phyloP scores from a whole-genome alignment of 2,888 invertebrate genomes.

The Clitarchus hookeri region DNA sequence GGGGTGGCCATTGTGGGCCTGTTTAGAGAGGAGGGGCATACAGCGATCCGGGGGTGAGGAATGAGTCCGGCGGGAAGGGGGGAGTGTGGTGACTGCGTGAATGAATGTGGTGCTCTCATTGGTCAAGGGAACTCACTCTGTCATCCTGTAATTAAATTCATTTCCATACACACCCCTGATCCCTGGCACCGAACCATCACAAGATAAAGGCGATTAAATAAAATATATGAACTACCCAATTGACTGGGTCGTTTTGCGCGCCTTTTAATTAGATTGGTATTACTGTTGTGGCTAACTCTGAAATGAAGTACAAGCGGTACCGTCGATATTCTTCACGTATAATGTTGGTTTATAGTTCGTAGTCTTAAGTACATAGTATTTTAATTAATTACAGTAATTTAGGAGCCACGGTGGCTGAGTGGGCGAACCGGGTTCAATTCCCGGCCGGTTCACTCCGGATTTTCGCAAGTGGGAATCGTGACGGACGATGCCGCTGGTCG shows the following conservation, averaged over 20 bases:
- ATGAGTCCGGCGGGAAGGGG: not conserved
- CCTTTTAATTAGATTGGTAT: not conserved
- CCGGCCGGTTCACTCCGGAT: no score
- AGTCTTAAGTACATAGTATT: no score
- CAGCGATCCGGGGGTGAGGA: not conserved
- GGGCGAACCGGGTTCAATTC: no score
- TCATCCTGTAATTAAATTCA: constrained; percentile 2
- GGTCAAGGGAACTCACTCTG: not conserved
- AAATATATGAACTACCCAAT: not conserved
- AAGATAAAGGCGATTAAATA: not conserved
- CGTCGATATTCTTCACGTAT: no score
- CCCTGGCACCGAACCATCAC: not conserved
- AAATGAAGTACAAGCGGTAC: not conserved
- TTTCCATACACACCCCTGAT: constrained; percentile 11
- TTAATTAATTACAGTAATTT: no score
- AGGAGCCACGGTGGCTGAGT: no score
- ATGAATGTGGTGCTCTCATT: constrained; percentile 16
- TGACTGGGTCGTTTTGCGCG: not conserved
- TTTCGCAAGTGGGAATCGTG: no score
- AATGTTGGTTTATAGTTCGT: no score
- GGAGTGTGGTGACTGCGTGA: constrained; percentile 4
- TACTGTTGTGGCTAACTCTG: not conserved
- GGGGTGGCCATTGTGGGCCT: constrained; percentile 22
- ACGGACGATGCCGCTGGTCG: no score
- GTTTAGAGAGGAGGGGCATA: not conserved